A percentile compares a stretch with the other conserved stretches of the same genome.
Conservation (phyloP, 2,888 invertebrate species). For the Aquatica leii region DNA sequence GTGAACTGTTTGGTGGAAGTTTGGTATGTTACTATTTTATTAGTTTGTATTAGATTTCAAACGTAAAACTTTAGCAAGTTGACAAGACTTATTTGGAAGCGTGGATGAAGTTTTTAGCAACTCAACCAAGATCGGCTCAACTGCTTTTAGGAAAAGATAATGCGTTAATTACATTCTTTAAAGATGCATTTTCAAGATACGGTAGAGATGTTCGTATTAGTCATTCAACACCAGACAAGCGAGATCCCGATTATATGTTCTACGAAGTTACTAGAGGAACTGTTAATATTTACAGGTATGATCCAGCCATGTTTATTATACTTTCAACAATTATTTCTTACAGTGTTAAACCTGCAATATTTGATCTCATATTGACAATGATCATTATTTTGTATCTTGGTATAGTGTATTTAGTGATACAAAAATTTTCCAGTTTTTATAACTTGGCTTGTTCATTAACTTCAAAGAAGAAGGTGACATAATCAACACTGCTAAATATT, state of each 20-base stretch:
- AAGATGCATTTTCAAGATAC: conserved; percentile 77
- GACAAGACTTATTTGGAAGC: conserved; percentile 75
- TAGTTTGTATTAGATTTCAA: conserved; percentile 14
- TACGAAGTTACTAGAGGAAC: conserved; percentile 83
- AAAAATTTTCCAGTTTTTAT: conserved; percentile 74
- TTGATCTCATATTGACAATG: conserved; percentile 92
- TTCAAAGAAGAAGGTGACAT: conserved; percentile 36
- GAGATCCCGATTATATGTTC: conserved; percentile 93
- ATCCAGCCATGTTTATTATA: neutral
- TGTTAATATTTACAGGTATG: conserved; percentile 86
- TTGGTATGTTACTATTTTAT: conserved; percentile 67
- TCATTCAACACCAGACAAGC: conserved; percentile 76
- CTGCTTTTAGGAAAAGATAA: conserved; percentile 72
- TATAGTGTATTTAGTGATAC: conserved; percentile 83
- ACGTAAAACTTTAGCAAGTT: conserved; percentile 70
- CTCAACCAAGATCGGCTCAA: conserved; percentile 79
- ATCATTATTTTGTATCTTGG: conserved; percentile 85
- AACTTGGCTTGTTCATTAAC: conserved; percentile 66
- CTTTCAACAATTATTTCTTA: too few species aligned
- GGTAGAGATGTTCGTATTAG: conserved; percentile 78
- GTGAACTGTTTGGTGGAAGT: conserved; percentile 75
- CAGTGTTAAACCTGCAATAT: conserved; percentile 97
- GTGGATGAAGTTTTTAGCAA: conserved; percentile 78
- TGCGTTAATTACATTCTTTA: conserved; percentile 73
- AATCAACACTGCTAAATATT: conserved; percentile 13